Evolutionary conservation across 2,888 invertebrate species (phyloP).

Genomic region (Iphiclides podalirius): DNA sequence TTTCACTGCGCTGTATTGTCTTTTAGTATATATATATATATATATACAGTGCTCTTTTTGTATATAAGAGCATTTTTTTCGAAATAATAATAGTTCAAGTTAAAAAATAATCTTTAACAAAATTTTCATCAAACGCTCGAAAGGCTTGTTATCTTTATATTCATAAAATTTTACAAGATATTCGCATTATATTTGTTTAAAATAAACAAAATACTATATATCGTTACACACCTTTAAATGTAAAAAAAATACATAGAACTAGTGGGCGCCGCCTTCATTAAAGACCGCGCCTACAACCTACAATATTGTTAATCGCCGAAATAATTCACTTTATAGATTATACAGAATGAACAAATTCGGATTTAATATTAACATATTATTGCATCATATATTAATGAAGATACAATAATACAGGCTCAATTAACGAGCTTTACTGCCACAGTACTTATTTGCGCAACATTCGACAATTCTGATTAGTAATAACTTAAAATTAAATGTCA

Average conservation of each 20-base stretch:
- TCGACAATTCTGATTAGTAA: neutral
- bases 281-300: slow-evolving; percentile 10
- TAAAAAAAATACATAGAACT: neutral
- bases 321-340: neutral
- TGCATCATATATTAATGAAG: neutral
- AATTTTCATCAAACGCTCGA: neutral
- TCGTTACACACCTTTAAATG: neutral
- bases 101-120: neutral
- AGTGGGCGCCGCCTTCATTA: slow-evolving; percentile 15
- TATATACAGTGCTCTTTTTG: too few species aligned
- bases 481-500: neutral
- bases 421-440: neutral
- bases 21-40: too few species aligned
- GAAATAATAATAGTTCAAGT: neutral
- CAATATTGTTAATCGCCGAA: neutral
- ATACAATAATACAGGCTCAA: neutral
- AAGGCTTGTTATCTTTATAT: too few species aligned
- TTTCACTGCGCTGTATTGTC: too few species aligned
- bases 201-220: neutral
- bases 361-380: neutral
- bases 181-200: neutral
- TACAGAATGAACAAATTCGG: neutral
- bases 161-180: neutral
- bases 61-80: too few species aligned
- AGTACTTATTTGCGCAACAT: too few species aligned